A percentile compares a stretch with the other conserved stretches of the same genome.
Evolutionary conservation across 2,888 invertebrate genomes (phyloP).

Genomic region (Choristoneura rosaceana): DNA sequence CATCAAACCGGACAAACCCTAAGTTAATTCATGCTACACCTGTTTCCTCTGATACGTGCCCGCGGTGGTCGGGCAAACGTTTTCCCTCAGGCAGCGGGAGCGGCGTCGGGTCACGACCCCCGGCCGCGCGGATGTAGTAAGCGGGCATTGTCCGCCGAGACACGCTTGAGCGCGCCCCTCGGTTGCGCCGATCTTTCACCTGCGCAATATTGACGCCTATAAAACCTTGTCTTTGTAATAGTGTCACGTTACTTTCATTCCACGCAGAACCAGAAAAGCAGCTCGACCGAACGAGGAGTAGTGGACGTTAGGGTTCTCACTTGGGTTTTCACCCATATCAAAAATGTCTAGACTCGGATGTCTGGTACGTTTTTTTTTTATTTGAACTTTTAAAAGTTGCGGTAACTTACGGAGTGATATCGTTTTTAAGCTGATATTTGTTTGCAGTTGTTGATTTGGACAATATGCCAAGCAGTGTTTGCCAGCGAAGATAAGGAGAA

Average conservation of each 20-base stretch:
- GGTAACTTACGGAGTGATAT: slow-evolving; percentile 15
- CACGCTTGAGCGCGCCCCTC: slow-evolving; percentile 80
- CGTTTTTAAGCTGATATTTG: slow-evolving; percentile 23
- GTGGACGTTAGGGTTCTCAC: slow-evolving; percentile 55
- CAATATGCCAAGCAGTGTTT: slow-evolving; percentile 72
- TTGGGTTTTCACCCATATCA: slow-evolving; percentile 77
- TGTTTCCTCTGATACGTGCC: neutral
- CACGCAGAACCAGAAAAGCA: slow-evolving; percentile 77
- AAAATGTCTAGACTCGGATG: slow-evolving; percentile 72
- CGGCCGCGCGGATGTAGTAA: slow-evolving; percentile 70
- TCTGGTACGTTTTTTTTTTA: slow-evolving; percentile 67
- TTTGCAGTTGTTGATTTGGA: slow-evolving; percentile 77
- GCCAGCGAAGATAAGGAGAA: slow-evolving; percentile 65
- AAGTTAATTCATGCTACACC: neutral
- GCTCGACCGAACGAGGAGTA: slow-evolving; percentile 65
- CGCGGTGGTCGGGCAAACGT: neutral
- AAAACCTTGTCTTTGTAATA: slow-evolving; percentile 83
- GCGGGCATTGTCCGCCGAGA: slow-evolving; percentile 80
- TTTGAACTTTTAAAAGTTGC: slow-evolving; percentile 21
- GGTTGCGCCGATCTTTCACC: slow-evolving; percentile 83
- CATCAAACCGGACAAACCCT: too few relatives aligned
- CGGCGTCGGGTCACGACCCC: slow-evolving; percentile 35
- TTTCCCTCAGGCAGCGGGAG: slow-evolving; percentile 6
- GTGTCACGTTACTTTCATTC: slow-evolving; percentile 83
- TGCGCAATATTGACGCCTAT: slow-evolving; percentile 84